Base-by-base conservation (phyloP, 64 coral and sea anemone genomes). In the Anthopleura sola region DNA sequence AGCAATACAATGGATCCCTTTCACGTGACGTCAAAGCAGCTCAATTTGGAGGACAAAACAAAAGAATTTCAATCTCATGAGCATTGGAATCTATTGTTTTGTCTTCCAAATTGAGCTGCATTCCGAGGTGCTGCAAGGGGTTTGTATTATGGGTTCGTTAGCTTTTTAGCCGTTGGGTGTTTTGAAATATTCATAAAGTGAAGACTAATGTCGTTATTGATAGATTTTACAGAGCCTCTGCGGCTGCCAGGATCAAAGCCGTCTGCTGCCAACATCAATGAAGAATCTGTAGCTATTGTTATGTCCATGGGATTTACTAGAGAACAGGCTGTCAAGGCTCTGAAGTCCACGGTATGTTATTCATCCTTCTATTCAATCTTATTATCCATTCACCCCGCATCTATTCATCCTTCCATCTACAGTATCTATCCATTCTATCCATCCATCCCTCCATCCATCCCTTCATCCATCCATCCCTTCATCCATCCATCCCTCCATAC, bases 281-380 rank as follows among this genome's bases (percentile, higher is more conserved):
- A 99, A 74, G 93, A 95, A 46, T 78, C 92, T 33, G 24, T 99
- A 38, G 92, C 64, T 17, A 90, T 92, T 68, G 83, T 99, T 46
- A 90, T 90, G 18, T 92, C 97, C 3, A 95, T 99, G 92, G 97
- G 97, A 38, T 99, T 99, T 50, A 95, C 83, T 57, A 85, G 58
- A 68, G 71, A 89, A 2, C 97, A 99, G 58, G 97, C 87, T 40
- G 81, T 80, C 37, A 99, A 92, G 34, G 97, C 97, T 23, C 89
- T 99, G 24, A 92, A 90, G 81, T 81, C 80, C 11, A 99, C 97
- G 23, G 97, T 99, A 90, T 60, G 91, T 75, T 71, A 62, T n/a
- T 60, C 57, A 56, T 56, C 55, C 55, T 56, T 20, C 55, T 56
- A 56, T 15, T 53, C 20, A 6, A 60, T 24, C 57, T 7, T 24